These are phyloP conservation scores for Anthophora plumipes DNA, from an alignment of 2,888 invertebrate species.

Conservation along the genomic window DNA sequence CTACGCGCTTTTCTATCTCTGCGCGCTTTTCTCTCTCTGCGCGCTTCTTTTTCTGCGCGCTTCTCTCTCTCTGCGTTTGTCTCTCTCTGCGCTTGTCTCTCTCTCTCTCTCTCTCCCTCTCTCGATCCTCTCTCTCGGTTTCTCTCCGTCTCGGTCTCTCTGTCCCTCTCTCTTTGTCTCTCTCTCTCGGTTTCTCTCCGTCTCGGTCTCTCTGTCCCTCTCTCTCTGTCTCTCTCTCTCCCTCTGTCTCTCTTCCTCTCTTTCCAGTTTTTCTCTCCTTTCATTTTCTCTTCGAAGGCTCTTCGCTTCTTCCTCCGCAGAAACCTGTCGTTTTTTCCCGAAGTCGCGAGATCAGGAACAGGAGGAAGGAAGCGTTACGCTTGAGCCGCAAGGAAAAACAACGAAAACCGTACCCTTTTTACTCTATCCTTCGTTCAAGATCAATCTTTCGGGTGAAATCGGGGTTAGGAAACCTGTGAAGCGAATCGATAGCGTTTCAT, in stretches of 20 bases:
- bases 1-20: too few species aligned
- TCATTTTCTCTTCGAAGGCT: too few species aligned
- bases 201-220: background rate
- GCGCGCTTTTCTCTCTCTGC: too few species aligned
- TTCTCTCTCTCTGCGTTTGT: too few species aligned
- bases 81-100: too few species aligned
- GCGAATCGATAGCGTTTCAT: conserved; percentile 7
- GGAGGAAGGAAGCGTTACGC: conserved; percentile 35
- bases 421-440: background rate
- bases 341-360: conserved; percentile 37
- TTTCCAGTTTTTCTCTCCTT: too few species aligned
- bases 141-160: too few species aligned
- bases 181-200: background rate
- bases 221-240: conserved; percentile 2
- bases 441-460: conserved; percentile 10
- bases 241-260: too few species aligned
- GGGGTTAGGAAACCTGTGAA: conserved; percentile 13
- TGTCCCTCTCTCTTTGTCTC: too few species aligned
- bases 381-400: conserved; percentile 33
- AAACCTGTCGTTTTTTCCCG: conserved; percentile 26
- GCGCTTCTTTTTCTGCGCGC: too few species aligned
- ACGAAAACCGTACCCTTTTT: conserved; percentile 36
- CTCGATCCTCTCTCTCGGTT: background rate
- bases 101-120: too few species aligned
- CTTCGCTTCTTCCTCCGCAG: conserved; percentile 12